Base-by-base conservation (phyloP, 2,113 vertebrate species). In the Etheostoma cragini region DNA sequence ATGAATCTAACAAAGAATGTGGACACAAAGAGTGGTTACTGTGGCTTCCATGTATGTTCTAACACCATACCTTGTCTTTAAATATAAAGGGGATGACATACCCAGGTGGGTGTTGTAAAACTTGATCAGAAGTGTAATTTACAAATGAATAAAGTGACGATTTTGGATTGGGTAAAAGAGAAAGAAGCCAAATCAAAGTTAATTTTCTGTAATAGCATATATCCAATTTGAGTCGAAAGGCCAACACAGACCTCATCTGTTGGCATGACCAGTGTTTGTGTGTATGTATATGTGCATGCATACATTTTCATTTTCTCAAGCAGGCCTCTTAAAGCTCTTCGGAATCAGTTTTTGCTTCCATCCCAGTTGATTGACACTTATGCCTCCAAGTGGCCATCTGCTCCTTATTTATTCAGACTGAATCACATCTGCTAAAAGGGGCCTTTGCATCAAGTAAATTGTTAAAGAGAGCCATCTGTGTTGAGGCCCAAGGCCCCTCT, bases 351-450 rank as follows among this genome's bases (percentile, higher is more conserved):
- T 30, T 64, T 49, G 42, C 26, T 66, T 83, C 75, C 49, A 49
- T 67, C 63, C 50, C 61, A 26, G 54, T 54, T 78, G 81, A 91
- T 80, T 84, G 88, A 87, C 89, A 89, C 90, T 88, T 72, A 75
- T 87, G 78, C n/a, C 50, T 91, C 42, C 52, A 72, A 91, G 82
- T 80, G 80, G 46, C 89, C 88, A 89, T 93, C 93, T 93, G 89
- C 78, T 87, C 62, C 72, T 82, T 87, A 84, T 86, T 86, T 72
- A 82, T 74, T 84, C 75, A 72, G 42, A 42, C 67, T 71, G 81
- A 72, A 87, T 58, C 35, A 1, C 79, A 88, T 75, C 75, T 82
- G 81, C 46, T 72, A 46, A 68, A 78, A 85, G 70, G 52, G 74
- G 63, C 65, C 62, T 79, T 67, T 75, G 72, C 85, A 88, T 91